Evolutionary conservation across 1,140 invertebrate species (phyloP).

Genomic region (Colletes latitarsis): DNA sequence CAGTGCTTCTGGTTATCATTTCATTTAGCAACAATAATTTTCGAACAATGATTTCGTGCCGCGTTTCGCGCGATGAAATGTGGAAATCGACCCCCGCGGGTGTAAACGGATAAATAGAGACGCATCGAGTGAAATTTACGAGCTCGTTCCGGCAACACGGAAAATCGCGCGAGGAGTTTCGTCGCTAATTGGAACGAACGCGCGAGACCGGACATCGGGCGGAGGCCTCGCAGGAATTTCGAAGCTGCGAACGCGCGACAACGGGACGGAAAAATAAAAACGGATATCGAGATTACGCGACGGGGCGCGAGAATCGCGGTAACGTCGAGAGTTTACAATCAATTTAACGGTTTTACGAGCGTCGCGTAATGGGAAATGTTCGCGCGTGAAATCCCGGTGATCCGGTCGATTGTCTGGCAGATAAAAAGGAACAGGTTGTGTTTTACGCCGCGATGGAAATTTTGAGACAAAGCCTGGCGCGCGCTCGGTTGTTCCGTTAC

Average conservation of each 20-base stretch:
- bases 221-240: not conserved
- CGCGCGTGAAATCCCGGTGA: not conserved
- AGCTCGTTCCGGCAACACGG: not conserved
- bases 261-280: no score
- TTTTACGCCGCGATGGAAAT: not conserved
- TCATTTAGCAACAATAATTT: no score
- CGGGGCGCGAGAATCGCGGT: not conserved
- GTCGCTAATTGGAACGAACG: constrained; percentile 24
- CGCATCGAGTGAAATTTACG: constrained; percentile 18
- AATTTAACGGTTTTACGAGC: constrained; percentile 1
- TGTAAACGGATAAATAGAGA: not conserved
- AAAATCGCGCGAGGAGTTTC: not conserved
- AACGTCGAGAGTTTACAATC: not conserved
- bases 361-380: not conserved
- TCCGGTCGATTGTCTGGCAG: not conserved
- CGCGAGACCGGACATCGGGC: not conserved
- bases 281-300: not conserved
- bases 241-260: not conserved
- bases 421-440: not conserved
- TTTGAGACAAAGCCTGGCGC: not conserved
- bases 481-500: no score
- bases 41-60: no score
- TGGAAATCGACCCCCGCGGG: not conserved
- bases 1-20: no score
- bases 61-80: no score